Evolutionary conservation across 2,113 vertebrate species (phyloP).

Genomic region (Podilymbus podiceps): DNA sequence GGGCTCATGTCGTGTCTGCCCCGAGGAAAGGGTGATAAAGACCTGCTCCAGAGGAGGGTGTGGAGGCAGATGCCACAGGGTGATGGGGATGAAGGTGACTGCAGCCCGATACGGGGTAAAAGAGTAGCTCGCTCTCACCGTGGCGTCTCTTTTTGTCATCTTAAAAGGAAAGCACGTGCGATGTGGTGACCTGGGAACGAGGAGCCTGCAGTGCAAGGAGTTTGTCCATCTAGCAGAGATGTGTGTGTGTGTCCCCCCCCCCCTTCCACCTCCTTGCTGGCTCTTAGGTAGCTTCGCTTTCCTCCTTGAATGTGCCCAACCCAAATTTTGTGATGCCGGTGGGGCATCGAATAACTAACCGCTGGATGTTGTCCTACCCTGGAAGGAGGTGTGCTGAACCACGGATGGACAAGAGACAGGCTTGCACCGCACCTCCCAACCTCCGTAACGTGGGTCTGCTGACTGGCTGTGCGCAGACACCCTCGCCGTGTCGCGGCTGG

Average conservation of each 20-base stretch:
- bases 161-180: neutral
- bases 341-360: neutral
- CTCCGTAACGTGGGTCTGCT: rapidly evolving
- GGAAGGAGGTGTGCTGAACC: neutral
- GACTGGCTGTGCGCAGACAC: rapidly evolving
- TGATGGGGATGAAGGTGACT: neutral
- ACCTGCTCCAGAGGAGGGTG: neutral
- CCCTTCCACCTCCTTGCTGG: neutral
- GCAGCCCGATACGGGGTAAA: neutral
- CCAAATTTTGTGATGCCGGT: neutral
- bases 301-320: neutral
- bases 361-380: neutral
- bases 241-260: too few species aligned
- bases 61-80: neutral
- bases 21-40: neutral
- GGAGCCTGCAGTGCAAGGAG: neutral
- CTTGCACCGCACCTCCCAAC: rapidly evolving
- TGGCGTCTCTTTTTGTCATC: too few species aligned
- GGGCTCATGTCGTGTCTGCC: rapidly evolving
- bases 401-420: neutral
- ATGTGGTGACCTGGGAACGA: neutral
- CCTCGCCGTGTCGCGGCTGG: neutral
- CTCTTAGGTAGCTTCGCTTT: neutral
- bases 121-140: neutral
- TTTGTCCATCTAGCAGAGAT: neutral